Conservation (phyloP, 2,113 vertebrate species). For the human region DNA sequence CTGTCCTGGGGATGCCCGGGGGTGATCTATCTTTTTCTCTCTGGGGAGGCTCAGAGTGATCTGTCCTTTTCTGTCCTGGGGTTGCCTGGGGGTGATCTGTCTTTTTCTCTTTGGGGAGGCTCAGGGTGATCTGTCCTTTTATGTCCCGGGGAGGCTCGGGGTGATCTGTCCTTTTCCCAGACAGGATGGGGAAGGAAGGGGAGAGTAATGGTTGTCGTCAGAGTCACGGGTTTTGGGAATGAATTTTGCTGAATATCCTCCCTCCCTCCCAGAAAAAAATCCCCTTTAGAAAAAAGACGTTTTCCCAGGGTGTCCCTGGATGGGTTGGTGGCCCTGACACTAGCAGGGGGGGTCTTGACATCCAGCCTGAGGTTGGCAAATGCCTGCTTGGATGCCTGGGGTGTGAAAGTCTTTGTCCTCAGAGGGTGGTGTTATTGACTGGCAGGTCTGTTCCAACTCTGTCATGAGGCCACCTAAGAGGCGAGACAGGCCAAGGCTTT, state of each 20-base stretch:
- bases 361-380: neutral
- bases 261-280: neutral
- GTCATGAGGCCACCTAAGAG: fast-evolving
- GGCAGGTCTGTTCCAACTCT: neutral
- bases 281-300: neutral
- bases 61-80: too few species aligned
- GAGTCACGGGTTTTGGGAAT: neutral
- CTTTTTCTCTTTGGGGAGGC: too few species aligned
- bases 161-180: neutral
- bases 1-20: too few species aligned
- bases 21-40: too few species aligned
- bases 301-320: neutral
- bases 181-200: neutral
- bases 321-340: fast-evolving
- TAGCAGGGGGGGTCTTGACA: neutral
- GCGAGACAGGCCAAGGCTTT: fast-evolving
- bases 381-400: neutral
- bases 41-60: too few species aligned
- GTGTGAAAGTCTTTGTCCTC: neutral
- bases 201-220: too few species aligned
- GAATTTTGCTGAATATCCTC: neutral
- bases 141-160: too few species aligned
- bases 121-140: too few species aligned
- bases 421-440: fast-evolving
- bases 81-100: too few species aligned